Percentiles rank a stretch among this genome's conserved stretches.
Evolutionary conservation across 2,888 invertebrate genomes (phyloP).

Genomic region (Axea sp.): DNA sequence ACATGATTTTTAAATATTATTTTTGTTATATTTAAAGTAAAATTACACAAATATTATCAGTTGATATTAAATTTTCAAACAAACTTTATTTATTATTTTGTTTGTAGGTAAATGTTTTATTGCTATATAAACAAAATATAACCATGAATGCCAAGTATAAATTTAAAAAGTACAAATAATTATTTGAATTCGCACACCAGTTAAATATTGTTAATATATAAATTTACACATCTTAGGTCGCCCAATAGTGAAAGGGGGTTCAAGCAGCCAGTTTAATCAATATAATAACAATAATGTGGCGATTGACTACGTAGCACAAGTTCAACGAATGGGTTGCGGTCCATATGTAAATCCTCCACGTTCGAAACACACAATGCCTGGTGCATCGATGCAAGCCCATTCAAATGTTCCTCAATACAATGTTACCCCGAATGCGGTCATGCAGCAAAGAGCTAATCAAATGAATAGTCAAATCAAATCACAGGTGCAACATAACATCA

Average conservation of each 20-base stretch:
- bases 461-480: conserved; percentile 80
- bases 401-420: conserved; percentile 73
- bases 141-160: too few relatives aligned
- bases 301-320: conserved; percentile 63
- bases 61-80: too few relatives aligned
- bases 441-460: conserved; percentile 75
- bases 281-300: conserved; percentile 68
- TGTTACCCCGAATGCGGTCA: conserved; percentile 70
- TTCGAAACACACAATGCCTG: conserved; percentile 75
- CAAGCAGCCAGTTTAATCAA: conserved; percentile 71
- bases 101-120: too few relatives aligned
- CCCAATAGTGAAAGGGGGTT: conserved; percentile 82
- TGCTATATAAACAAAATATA: too few relatives aligned
- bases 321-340: conserved; percentile 68
- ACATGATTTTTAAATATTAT: too few relatives aligned
- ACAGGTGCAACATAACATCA: conserved; percentile 78
- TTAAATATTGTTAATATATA: too few relatives aligned
- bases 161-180: too few relatives aligned
- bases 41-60: too few relatives aligned
- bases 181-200: too few relatives aligned
- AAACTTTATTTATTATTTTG: too few relatives aligned
- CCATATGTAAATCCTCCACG: conserved; percentile 73
- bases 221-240: too few relatives aligned
- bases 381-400: conserved; percentile 67
- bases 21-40: too few relatives aligned